Conservation (phyloP, 2,113 vertebrate genomes). For the Isichthys henryi region DNA sequence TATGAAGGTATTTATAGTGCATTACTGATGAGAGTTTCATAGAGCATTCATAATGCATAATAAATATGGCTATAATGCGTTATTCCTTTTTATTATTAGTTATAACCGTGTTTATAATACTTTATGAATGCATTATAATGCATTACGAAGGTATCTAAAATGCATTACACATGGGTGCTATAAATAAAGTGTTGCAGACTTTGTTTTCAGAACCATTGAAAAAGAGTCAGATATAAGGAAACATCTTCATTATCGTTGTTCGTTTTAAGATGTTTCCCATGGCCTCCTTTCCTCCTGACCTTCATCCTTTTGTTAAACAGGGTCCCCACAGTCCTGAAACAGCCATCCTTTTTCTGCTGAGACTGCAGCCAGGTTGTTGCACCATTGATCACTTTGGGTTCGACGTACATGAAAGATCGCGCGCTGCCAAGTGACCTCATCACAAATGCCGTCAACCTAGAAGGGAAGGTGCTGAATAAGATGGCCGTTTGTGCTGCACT, state of each 20-base stretch:
- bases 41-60: too few species aligned
- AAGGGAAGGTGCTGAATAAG: neutral
- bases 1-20: too few species aligned
- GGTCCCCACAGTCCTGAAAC: constrained; percentile 58
- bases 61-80: too few species aligned
- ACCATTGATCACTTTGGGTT: constrained; percentile 30
- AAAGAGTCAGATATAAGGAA: neutral
- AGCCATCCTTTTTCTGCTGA: constrained; percentile 58
- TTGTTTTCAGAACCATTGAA: neutral
- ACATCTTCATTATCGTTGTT: neutral
- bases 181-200: too few species aligned
- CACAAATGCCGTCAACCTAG: constrained; percentile 74
- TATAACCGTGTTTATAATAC: too few species aligned
- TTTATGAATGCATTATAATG: too few species aligned
- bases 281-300: constrained; percentile 43
- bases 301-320: constrained; percentile 69
- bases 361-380: constrained; percentile 55
- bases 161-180: too few species aligned
- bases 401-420: constrained; percentile 52
- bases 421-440: constrained; percentile 59
- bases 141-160: too few species aligned
- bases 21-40: too few species aligned
- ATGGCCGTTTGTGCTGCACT: neutral
- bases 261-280: neutral
- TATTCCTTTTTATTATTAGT: too few species aligned